These are phyloP conservation scores for Diarsia dahlii DNA, from an alignment of 2,888 invertebrate species.

Conservation along the genomic window DNA sequence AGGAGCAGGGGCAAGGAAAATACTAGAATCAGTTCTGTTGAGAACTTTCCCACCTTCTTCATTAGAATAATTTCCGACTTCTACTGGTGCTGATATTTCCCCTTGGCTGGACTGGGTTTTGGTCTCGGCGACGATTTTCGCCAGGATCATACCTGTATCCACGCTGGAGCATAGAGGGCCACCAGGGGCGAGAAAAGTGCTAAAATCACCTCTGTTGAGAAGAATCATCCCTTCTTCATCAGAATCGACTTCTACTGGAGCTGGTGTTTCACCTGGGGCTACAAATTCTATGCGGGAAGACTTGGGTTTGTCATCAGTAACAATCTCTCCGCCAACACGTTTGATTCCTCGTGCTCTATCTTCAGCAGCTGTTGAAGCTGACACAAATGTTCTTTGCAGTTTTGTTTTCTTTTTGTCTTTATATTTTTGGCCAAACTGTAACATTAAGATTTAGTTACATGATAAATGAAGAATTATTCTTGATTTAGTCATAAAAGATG, in stretches of 20 bases:
- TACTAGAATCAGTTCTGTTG: neutral
- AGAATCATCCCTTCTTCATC: slow-evolving; percentile 24
- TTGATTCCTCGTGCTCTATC: slow-evolving; percentile 87
- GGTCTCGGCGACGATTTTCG: neutral
- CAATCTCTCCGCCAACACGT: slow-evolving; percentile 78
- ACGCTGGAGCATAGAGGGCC: neutral
- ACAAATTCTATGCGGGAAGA: slow-evolving; percentile 79
- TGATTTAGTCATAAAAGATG: neutral
- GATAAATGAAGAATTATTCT: neutral
- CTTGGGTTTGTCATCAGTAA: slow-evolving; percentile 71
- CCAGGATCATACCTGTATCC: neutral
- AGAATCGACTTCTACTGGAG: slow-evolving; percentile 36
- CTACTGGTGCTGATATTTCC: slow-evolving; percentile 14
- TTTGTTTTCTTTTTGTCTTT: slow-evolving; percentile 87
- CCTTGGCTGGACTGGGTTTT: slow-evolving; percentile 62
- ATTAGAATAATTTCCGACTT: slow-evolving; percentile 38
- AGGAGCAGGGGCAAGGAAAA: too few relatives aligned
- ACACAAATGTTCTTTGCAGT: slow-evolving; percentile 92
- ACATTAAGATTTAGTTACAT: slow-evolving; percentile 5
- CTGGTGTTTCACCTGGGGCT: slow-evolving; percentile 59
- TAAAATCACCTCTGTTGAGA: neutral
- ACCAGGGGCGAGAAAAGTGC: neutral
- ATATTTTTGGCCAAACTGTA: slow-evolving; percentile 88
- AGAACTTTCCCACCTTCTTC: slow-evolving; percentile 2
- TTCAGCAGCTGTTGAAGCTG: slow-evolving; percentile 92